phyloP scores from a whole-genome alignment of 2,113 vertebrate species.

The Megaceryle maxima region DNA sequence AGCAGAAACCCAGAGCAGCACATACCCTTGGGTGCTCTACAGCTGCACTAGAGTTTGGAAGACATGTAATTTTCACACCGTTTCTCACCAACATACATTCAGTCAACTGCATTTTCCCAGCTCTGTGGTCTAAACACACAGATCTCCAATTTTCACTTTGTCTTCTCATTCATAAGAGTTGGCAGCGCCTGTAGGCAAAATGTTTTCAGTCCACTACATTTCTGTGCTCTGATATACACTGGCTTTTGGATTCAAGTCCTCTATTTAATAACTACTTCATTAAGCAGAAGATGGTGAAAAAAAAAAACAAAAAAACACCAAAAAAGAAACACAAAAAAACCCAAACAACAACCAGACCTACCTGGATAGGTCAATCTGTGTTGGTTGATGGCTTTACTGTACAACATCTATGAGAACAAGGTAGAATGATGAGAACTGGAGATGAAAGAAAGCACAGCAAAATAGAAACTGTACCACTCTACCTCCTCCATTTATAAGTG shows the following conservation, averaged over 20 bases:
- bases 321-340: background rate
- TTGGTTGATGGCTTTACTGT: background rate
- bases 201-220: accelerated
- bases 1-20: slow-evolving; percentile 25
- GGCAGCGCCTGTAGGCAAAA: background rate
- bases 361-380: background rate
- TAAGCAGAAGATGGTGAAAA: background rate
- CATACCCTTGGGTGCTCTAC: slow-evolving; percentile 50
- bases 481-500: background rate
- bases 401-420: background rate
- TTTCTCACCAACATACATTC: slow-evolving; percentile 48
- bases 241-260: background rate
- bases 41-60: slow-evolving; percentile 19
- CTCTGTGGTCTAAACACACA: slow-evolving; percentile 44
- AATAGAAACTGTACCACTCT: background rate
- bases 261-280: background rate
- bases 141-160: slow-evolving; percentile 26
- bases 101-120: slow-evolving; percentile 1
- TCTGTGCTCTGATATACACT: background rate
- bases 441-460: background rate
- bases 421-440: background rate
- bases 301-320: too few relatives aligned
- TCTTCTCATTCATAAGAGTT: background rate
- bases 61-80: slow-evolving; percentile 65
- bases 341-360: background rate